A percentile compares a stretch with the other conserved stretches of the same genome.
Conservation (phyloP, 2,797 vertebrate species). For the Rhynchotus rufescens region DNA sequence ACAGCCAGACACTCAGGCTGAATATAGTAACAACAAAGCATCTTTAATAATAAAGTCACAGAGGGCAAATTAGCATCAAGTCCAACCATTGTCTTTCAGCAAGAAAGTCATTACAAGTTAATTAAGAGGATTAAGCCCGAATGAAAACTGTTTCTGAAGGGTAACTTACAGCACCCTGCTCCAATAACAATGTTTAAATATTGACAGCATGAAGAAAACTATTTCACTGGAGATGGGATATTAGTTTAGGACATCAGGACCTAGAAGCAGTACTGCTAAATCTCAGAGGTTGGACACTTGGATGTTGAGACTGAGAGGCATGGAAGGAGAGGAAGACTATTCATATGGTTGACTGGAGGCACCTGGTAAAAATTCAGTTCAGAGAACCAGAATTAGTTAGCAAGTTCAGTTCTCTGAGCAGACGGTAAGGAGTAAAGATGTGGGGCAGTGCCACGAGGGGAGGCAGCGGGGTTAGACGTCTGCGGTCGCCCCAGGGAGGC, state of each 20-base stretch:
- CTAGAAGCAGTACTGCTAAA: not conserved
- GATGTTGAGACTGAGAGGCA: not conserved
- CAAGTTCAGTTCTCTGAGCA: not conserved
- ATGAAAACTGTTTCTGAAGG: constrained; percentile 37
- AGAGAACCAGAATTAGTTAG: not conserved
- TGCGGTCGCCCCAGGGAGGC: not conserved
- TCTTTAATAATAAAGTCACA: constrained; percentile 27
- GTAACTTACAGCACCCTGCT: constrained; percentile 2
- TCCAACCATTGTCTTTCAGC: not conserved
- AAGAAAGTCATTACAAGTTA: constrained; percentile 42
- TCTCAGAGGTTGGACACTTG: not conserved
- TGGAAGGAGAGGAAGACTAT: not conserved
- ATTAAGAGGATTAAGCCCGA: constrained; percentile 47
- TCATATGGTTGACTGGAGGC: not conserved
- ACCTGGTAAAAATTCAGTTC: not conserved
- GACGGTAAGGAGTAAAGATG: not conserved
- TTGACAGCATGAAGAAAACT: not conserved
- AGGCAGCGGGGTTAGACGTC: not conserved
- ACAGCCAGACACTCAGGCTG: not conserved
- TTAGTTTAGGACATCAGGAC: not conserved
- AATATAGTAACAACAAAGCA: constrained; percentile 9
- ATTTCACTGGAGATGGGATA: not conserved
- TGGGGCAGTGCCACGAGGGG: not conserved
- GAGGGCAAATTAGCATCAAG: constrained; percentile 2
- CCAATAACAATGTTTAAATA: not conserved